Base-by-base conservation (phyloP, 2,797 vertebrate species). In the Danio jaintianensis region DNA sequence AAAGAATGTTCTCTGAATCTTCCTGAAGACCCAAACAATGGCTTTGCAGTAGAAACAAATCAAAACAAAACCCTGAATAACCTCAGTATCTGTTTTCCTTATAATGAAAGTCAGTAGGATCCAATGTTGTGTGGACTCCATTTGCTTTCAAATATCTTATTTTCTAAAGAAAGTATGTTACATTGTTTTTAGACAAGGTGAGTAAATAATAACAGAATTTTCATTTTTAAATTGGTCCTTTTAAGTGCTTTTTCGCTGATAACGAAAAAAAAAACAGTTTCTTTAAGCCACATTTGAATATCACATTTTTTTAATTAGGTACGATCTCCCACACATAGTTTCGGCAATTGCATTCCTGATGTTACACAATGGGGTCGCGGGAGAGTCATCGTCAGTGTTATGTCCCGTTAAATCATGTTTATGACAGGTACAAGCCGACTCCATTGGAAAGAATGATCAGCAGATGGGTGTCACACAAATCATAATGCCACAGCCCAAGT, bases 321-420 rank as follows among this genome's bases (percentile, higher is more conserved):
- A 13, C 6, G n/a, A 64, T 64, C 59, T 75, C 61, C 45, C 61
- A 42, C 59, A 20, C 73, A 3, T 45, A 47, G 58, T 80, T 64
- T 43, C 61, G 68, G 63, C 47, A 55, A 83, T 74, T 52, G 20
- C 75, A 55, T 75, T 22, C 77, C 40, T 74, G 56, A 48, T 59
- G 66, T 78, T 53, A 42, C 78, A 71, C 80, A 74, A 61, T 18
- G 40, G 66, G 67, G 78, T 79, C 67, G 42, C 80, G 53, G 48
- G 64, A 71, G 58, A 63, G 70, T 38, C 58, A 68, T 76, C 55
- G 64, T 63, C 84, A 75, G 69, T 74, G 66, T 52, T 83, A 66
- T 67, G 71, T 70, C 68, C 81, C 55, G 18, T 74, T 86, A 80
- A 82, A 86, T 86, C 82, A 74, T 47, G 42, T 79, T 82, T 81